A percentile compares a stretch with the other conserved stretches of the same genome.
Conservation (phyloP, 2,113 vertebrate species). For the Rhabdomys dilectus region DNA sequence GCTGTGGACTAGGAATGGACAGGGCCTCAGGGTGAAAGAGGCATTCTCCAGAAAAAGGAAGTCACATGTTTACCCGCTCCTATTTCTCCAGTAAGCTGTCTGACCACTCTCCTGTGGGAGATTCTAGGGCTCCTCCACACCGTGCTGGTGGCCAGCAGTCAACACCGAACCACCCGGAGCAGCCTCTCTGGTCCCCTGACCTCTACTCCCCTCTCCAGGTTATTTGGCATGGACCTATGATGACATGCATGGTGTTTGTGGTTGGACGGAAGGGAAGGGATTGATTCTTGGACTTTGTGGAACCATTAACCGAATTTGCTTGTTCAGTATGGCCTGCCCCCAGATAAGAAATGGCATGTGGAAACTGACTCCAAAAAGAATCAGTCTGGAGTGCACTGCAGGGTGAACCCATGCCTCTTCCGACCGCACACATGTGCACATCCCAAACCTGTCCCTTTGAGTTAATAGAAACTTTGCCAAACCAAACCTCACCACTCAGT, state of each 20-base stretch:
- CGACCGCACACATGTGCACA: too few species aligned
- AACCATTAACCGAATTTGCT: neutral
- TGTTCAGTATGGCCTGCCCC: neutral
- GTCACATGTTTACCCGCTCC: slow-evolving; percentile 68
- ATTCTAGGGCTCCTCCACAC: neutral
- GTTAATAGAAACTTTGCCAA: neutral
- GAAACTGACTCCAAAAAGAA: slow-evolving; percentile 34
- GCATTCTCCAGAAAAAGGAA: slow-evolving; percentile 35
- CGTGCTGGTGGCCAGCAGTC: neutral
- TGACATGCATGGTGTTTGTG: neutral
- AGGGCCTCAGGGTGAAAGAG: neutral
- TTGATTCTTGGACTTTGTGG: slow-evolving; percentile 18
- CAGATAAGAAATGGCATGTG: slow-evolving; percentile 20
- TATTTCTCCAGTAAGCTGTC: slow-evolving; percentile 48
- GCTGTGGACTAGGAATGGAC: slow-evolving; percentile 47
- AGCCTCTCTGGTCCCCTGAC: neutral
- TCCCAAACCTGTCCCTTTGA: neutral
- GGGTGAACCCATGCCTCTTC: neutral
- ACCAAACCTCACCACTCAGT: neutral
- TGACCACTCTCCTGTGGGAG: neutral
- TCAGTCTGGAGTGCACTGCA: neutral
- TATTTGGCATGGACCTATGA: neutral
- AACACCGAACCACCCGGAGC: neutral
- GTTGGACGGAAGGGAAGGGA: neutral
- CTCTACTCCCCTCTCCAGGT: neutral